Base-by-base conservation (phyloP, 2,113 vertebrate species). In the Gallinago jamesoni region DNA sequence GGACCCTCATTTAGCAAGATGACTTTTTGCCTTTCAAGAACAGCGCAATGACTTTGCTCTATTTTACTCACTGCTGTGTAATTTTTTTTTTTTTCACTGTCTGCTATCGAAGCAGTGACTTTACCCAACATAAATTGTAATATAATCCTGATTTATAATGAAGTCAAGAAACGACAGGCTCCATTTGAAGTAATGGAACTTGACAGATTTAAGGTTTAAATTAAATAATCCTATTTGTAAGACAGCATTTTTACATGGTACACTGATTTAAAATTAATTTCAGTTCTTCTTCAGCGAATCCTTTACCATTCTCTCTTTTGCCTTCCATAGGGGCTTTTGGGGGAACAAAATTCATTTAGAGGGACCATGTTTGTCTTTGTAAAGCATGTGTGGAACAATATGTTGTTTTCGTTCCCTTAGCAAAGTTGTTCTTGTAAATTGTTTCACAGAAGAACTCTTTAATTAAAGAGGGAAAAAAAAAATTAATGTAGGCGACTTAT, bases 141-240 rank as follows among this genome's bases (percentile, higher is more conserved):
- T 97, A 96, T 97, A 96, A 98, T 95, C 97, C 95, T 97, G 85
- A 98, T 98, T 97, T 97, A 97, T 98, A 98, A 98, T 97, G 96
- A 98, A 98, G 96, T 97, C 97, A 89, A 97, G 96, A 96, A 98
- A 97, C 25, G 94, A 97, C 95, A 97, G 94, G 87, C 97, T 98
- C 96, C 95, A 97, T 98, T 97, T 97, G 96, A 98, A 97, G 96
- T 98, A 97, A 98, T 97, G 96, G 94, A 96, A 97, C 96, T 97
- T 98, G 98, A 97, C 98, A 98, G 97, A 98, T 96, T 97, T 97
- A 91, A 97, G 96, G 97, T 98, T 98, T 97, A 98, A 98, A 98
- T 98, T 97, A 98, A 98, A 98, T 98, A 98, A 98, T 98, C 98
- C 97, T 98, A 95, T 98, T 98, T 98, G 98, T 98, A 97, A 96